Base-by-base conservation (phyloP, 2,113 vertebrate species). In the Osmerus mordax region DNA sequence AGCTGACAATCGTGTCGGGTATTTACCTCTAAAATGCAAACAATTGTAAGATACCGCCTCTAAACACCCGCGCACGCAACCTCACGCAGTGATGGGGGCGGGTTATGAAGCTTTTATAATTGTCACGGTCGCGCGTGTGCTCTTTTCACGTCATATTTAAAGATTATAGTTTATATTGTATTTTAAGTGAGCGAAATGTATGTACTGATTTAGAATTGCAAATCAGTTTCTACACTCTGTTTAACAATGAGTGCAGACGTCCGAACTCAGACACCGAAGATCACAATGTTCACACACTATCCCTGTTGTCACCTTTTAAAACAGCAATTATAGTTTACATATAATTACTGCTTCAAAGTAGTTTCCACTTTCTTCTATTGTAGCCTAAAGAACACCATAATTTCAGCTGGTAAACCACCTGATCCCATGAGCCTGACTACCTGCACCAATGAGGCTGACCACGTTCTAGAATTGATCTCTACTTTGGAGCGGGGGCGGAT, bases 11-110 rank as follows among this genome's bases (percentile, higher is more conserved):
- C 6, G n/a, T 9, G 6, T 41, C 55, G 3, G 3, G 18, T 56
- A 18, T 56, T 16, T 56, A 56, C 15, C 55, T 19, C 5, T 56
- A 2, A 18, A 56, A 47, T 2, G 2, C 80, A 78, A 77, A 79
- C 82, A 21, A 77, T 85, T 90, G 80, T 71, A 89, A 78, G n/a
- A 3, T 66, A 25, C 81, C 78, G 65, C 82, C 54, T 19, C 1
- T 62, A 47, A 12, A 51, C 18, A 21, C 75, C 69, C 81, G 73
- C 68, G 62, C 29, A 29, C 62, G 16, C 41, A 73, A 78, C 76
- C 81, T 66, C 51, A n/a, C 47, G 66, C 67, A 47, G 7, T 47
- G 9, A 47, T 47, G 41, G 41, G 41, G 41, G 41, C 41, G 41
- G 7, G 41, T 47, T 36, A 36, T 36, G 4, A 36, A 56, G 2